Evolutionary conservation across 2,113 vertebrate genomes (phyloP), one percentile per base, ranked within the genome.

Genomic region (Carassius carassius): DNA sequence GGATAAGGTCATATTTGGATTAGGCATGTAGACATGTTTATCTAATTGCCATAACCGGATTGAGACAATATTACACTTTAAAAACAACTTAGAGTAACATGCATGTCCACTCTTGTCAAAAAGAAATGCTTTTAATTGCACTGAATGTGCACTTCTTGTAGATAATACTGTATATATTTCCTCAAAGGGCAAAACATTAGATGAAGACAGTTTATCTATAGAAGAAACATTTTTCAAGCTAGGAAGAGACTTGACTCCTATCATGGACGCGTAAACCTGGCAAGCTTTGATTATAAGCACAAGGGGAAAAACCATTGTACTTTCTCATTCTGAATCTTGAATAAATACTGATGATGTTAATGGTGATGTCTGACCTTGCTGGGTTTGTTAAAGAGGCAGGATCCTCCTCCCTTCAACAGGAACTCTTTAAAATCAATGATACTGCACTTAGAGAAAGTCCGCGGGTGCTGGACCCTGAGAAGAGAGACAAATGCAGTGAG

Each of bases 361-460:
- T n/a, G 21, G 56, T n/a, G 49, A 21, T 54, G 13, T 62, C 65
- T 75, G 32, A 99, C 98, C 97, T 98, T 99, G 84, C 93, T 97
- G 37, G 98, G 98, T 86, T 95, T 96, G 91, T 99, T 99, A 87
- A 99, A 99, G 86, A 99, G 96, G 91, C 98, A 99, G 3, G 97
- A 96, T 89, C 98, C 98, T 72, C 97, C 97, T 0, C 98, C 98
- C 92, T 97, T 97, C 86, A 95, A 91, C 63, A 99, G 94, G 90
- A 99, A 99, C 85, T 98, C 97, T 93, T 96, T 98, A 88, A 97
- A 99, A 87, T 98, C 97, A 37, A 95, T 92, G 92, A 99, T 96
- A 91, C 98, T 99, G 93, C 98, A 99, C 90, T 97, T 99, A 58
- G 98, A 99, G 92, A 99, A 99, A 90, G 92, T 96, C 69, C 97